Conservation (phyloP, 2,797 vertebrate genomes). For the Erpetoichthys calabaricus region DNA sequence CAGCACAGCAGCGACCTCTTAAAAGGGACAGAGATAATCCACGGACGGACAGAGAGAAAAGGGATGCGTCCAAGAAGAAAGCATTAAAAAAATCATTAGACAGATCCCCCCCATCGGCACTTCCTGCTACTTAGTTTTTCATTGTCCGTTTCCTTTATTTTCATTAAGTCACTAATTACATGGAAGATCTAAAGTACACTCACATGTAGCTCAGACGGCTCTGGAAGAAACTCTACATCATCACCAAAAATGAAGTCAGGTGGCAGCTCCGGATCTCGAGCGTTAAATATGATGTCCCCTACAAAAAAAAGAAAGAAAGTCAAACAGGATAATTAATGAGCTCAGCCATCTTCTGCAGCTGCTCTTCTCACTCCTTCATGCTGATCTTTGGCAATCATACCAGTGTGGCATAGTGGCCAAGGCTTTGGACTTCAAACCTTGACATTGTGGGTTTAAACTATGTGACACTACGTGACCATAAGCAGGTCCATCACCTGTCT, state of each 20-base stretch:
- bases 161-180: slow-evolving; percentile 10
- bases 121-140: slow-evolving; percentile 12
- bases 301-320: slow-evolving; percentile 17
- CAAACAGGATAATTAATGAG: not conserved
- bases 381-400: not conserved
- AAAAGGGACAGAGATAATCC: too few species aligned
- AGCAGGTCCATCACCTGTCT: too few species aligned
- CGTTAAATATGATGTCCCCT: slow-evolving; percentile 99
- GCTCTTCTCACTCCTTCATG: too few species aligned
- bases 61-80: not conserved
- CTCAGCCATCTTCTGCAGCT: too few species aligned
- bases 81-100: not conserved
- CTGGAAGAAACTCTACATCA: slow-evolving; percentile 89
- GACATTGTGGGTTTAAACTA: too few species aligned
- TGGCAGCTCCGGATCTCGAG: slow-evolving; percentile 81
- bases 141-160: slow-evolving; percentile 8
- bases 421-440: too few species aligned
- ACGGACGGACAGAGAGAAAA: not conserved
- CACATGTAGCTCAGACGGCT: slow-evolving; percentile 80
- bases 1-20: too few species aligned
- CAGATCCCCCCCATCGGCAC: slow-evolving; percentile 15
- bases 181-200: slow-evolving; percentile 31
- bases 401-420: too few species aligned
- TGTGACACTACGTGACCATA: too few species aligned
- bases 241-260: slow-evolving; percentile 98